These are phyloP conservation scores for Aspidoscelis tigris DNA, from an alignment of 2,113 vertebrate genomes.

Conservation along the genomic window DNA sequence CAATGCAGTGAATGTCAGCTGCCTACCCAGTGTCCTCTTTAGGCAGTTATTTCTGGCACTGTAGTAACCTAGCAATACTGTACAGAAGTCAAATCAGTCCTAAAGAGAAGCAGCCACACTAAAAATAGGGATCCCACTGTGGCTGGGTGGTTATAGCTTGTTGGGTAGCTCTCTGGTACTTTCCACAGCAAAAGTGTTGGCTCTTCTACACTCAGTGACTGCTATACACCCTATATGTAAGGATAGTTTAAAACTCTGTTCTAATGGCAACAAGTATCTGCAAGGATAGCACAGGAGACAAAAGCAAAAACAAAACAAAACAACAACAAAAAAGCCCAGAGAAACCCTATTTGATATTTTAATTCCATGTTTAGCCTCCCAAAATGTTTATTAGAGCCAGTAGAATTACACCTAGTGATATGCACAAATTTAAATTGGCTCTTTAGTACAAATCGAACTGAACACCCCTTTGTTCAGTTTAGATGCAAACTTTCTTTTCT, in stretches of 20 bases:
- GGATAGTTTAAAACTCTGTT: background rate
- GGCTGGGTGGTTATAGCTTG: conserved; percentile 17
- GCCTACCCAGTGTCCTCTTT: conserved; percentile 40
- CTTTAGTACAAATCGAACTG: too few relatives aligned
- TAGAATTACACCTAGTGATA: too few relatives aligned
- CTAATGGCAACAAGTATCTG: background rate
- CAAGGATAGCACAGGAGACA: background rate
- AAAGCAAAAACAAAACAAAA: background rate
- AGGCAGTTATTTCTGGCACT: conserved; percentile 65
- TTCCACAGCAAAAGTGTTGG: conserved; percentile 16
- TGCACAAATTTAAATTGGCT: too few relatives aligned
- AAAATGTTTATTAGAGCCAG: too few relatives aligned
- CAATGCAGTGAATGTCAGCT: conserved; percentile 33
- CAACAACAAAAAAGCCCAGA: too few relatives aligned
- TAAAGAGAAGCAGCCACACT: conserved; percentile 52
- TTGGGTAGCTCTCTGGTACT: conserved; percentile 5
- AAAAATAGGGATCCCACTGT: conserved; percentile 62
- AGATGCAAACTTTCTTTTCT: too few relatives aligned
- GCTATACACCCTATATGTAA: conserved; percentile 8
- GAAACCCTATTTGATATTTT: background rate
- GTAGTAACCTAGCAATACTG: conserved; percentile 50
- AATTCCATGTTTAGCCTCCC: background rate
- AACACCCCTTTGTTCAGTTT: too few relatives aligned
- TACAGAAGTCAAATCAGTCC: conserved; percentile 34
- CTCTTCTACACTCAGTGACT: conserved; percentile 3